phyloP scores from a whole-genome alignment of 2,797 vertebrate genomes.

The Potorous gilbertii region DNA sequence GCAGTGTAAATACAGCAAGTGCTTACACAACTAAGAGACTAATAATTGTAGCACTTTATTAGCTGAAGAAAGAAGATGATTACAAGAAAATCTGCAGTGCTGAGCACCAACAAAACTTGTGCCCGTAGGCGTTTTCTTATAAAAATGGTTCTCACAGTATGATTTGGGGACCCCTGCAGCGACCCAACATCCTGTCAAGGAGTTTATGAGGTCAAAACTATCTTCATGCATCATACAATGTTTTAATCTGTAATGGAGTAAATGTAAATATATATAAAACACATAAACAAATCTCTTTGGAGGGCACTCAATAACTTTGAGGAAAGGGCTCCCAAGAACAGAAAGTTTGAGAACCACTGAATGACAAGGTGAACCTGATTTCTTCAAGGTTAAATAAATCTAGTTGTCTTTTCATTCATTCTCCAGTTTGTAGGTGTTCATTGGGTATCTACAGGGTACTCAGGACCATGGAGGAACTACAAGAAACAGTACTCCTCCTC shows the following conservation, averaged over 20 bases:
- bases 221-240: neutral
- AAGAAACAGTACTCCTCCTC: neutral
- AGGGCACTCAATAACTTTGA: neutral
- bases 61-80: conserved; percentile 11
- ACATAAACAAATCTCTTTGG: neutral
- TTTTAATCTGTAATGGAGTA: neutral
- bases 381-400: neutral
- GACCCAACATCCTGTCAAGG: neutral
- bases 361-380: neutral
- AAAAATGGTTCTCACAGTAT: neutral
- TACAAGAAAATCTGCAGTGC: neutral
- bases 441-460: neutral
- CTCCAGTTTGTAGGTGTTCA: neutral
- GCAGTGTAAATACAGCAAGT: conserved; percentile 45
- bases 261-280: neutral
- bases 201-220: neutral
- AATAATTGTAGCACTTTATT: conserved; percentile 12
- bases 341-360: neutral
- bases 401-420: neutral
- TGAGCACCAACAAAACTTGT: conserved; percentile 9
- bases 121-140: neutral
- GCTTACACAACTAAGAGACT: conserved; percentile 10
- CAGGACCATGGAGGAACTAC: neutral
- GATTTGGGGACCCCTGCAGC: neutral
- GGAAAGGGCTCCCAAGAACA: neutral